Base-by-base conservation (phyloP, 2,888 invertebrate genomes). In the Philaethria dido region DNA sequence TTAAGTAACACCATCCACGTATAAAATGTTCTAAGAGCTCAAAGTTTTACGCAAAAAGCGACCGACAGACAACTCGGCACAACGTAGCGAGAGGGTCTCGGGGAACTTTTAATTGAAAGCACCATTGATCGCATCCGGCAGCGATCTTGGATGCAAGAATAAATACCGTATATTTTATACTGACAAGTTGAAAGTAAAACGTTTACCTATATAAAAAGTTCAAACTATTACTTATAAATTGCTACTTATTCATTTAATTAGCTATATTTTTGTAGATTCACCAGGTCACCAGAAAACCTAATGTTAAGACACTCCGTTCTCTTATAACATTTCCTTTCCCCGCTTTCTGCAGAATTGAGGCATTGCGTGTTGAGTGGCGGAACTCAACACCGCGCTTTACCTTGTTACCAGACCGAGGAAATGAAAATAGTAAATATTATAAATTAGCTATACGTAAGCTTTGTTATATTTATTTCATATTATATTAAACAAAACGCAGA, bases 91-190 rank as follows among this genome's bases (percentile, higher is more conserved):
- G 69, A 65, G 57, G 48, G 60, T 20, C 62, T 45, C 64, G 67
- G 74, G 75, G 80, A 88, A 87, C 83, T 87, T 88, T 87, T 87
- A 88, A 88, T 88, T 88, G 84, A 69, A 66, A 72, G 68, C 68
- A 68, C 69, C 70, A 73, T 68, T 72, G 73, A 73, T 70, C 67
- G 70, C 60, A 68, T 42, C 57, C 57, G 57, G 42, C 22, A 22
- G 39, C 39, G 11, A 57, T 57, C 57, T 57, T 57, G 42, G 39
- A 42, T 57, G 57, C 42, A 57, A 57, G 22, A 57, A 25, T 42
- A 57, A 42, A 42, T 52, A 29, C 29, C 29, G 42, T 57, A 22
- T 25, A 57, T 42, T 42, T 57, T 22, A 42, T 42, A 57, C 39
- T 8, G 22, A 11, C 5, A 57, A 42, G 42, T 42, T 22, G 16